Evolutionary conservation across 2,797 vertebrate genomes (phyloP).

Genomic region (Acanthis flammea): DNA sequence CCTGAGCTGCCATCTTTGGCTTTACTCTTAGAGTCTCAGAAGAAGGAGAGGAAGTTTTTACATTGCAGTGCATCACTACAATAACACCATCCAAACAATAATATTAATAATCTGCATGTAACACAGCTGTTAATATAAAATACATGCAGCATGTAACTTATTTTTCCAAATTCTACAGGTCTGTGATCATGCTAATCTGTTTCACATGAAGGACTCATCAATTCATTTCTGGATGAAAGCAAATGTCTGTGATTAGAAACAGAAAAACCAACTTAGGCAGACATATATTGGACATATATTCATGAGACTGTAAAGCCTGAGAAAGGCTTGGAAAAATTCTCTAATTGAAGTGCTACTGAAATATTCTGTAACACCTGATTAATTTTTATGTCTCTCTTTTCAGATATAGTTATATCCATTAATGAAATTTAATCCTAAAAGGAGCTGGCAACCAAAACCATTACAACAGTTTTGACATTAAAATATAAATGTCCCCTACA

Average conservation of each 20-base stretch:
- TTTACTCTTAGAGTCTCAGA: neutral
- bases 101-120: neutral
- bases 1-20: neutral
- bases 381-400: neutral
- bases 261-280: neutral
- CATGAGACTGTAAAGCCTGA: neutral
- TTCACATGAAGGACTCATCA: neutral
- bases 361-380: neutral
- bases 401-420: neutral
- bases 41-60: neutral
- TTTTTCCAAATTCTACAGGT: neutral
- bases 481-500: neutral
- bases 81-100: neutral
- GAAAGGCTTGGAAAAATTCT: neutral
- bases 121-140: neutral
- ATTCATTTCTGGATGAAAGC: slow-evolving; percentile 2
- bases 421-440: slow-evolving; percentile 8
- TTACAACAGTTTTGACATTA: slow-evolving; percentile 6
- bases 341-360: neutral
- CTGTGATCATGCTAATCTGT: neutral
- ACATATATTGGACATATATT: neutral
- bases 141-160: neutral
- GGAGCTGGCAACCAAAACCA: neutral
- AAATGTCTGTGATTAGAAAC: slow-evolving; percentile 18
- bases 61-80: neutral